Evolutionary conservation across 2,113 vertebrate species (phyloP), one percentile per base, ranked within the genome.

Genomic region (Cryptomyrus ogoouensis): DNA sequence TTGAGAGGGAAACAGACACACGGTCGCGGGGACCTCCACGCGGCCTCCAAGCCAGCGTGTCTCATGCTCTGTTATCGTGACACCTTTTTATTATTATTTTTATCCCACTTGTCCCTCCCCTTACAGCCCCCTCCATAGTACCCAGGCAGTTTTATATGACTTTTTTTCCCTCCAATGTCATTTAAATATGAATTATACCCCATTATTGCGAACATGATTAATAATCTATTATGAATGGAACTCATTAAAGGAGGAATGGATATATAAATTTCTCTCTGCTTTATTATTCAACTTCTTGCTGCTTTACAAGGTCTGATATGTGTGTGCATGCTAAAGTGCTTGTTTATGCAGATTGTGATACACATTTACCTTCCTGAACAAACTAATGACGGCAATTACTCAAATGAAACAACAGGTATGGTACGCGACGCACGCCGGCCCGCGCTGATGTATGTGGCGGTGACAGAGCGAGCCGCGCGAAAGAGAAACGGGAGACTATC

Each of bases 341-440:
- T 90, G 83, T 87, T 52, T 90, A 49, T 90, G 89, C 42, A 90
- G 84, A 87, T 52, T 31, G 83, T 49, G 83, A 87, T 87, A 62
- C 42, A 44, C 89, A 90, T 90, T 90, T 90, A 49, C 83, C 84
- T 87, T 74, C 27, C 47, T 88, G 62, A 87, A 5, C 42, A 88
- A 88, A 88, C 84, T 90, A 90, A 86, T 90, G 53, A 53, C 27
- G 47, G 62, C 62, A 90, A 87, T 90, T 74, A 87, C 89, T 66
- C 84, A 90, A 87, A 74, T 44, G 62, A 87, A 66, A 87, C 58
- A 52, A 44, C 42, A 90, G 58, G 46, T 87, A 77, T 42, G 35
- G 52, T 12, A 17, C 56, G 44, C 58, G 62, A 74, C 46, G 24
- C 44, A 39, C 42, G 47, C 66, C 84, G 70, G 46, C 27, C 17